These are phyloP conservation scores for Drosophila tropicalis DNA, from an alignment of 1,140 invertebrate species.

Conservation along the genomic window DNA sequence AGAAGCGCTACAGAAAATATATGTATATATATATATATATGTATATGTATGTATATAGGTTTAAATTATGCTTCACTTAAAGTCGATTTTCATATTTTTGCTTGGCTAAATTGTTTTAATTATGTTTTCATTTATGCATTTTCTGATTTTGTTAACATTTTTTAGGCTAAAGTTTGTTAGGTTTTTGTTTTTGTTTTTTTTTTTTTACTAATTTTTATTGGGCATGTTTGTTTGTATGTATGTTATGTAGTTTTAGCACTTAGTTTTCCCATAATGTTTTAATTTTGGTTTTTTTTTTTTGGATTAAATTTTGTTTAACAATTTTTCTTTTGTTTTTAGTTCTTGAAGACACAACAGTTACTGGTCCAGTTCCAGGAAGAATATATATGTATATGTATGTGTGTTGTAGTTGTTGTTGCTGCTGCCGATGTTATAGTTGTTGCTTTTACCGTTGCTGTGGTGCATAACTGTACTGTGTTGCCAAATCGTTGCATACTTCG, in stretches of 20 bases:
- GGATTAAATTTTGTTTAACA: constrained; percentile 47
- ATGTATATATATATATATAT: constrained; percentile 38
- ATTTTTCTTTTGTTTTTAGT: constrained; percentile 31
- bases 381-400: constrained; percentile 56
- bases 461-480: constrained; percentile 65
- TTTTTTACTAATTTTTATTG: constrained; percentile 11
- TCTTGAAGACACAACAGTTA: constrained; percentile 83
- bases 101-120: constrained; percentile 9
- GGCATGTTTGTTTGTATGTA: constrained; percentile 17
- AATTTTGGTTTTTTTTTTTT: constrained; percentile 28
- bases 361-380: constrained; percentile 83
- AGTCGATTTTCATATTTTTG: neutral
- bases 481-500: constrained; percentile 62
- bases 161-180: constrained; percentile 4
- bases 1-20: constrained; percentile 58
- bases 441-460: constrained; percentile 61
- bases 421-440: constrained; percentile 25
- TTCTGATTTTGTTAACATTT: constrained; percentile 12
- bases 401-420: constrained; percentile 34
- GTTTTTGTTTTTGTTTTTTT: neutral
- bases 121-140: constrained; percentile 6
- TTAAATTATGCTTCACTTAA: constrained; percentile 9
- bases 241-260: constrained; percentile 61
- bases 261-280: constrained; percentile 67
- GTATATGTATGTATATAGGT: neutral